Evolutionary conservation across 2,113 vertebrate genomes (phyloP), one percentile per base, ranked within the genome.

Genomic region (Eubucco bourcierii): DNA sequence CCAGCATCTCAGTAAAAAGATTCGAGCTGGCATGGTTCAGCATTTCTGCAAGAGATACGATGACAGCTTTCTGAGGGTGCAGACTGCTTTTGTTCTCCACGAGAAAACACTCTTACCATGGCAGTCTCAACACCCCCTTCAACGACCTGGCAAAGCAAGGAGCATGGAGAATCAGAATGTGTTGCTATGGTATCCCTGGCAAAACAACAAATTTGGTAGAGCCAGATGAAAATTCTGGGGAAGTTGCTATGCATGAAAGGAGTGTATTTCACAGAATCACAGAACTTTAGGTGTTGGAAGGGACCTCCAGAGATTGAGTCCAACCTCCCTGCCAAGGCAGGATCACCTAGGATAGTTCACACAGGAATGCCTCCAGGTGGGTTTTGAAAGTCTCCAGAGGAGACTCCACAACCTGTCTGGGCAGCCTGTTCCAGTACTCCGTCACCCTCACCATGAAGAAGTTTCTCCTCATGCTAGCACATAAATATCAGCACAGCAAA

Each of bases 51-150:
- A 92, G 80, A 95, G 90, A 88, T 74, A 90, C 0, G 53, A 84
- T 90, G 95, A 96, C 96, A 95, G 94, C 84, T 95, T 94, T 95
- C 92, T 81, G 70, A 95, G 77, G 80, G 80, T 65, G 80, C 90
- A 90, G 80, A 93, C 76, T 92, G 92, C 95, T 96, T 95, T 95
- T 96, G 90, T 95, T 95, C 86, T 94, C 84, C 95, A 92, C 83
- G 93, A 93, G 94, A 94, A 96, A 95, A 94, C 68, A 91, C 70
- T 94, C 58, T 88, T 87, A 63, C 70, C 73, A 56, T 84, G 90
- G n/a, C 74, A 96, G 94, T 41, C 90, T 88, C 92, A 96, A 96
- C 94, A 95, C 84, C 83, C 27, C 44, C 63, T 94, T 88, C 87
- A 92, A 63, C 80, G 91, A 29, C 53, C 59, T 88, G 90, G 88